Evolutionary conservation across 2,113 vertebrate species (phyloP).

Genomic region (Pica pica): DNA sequence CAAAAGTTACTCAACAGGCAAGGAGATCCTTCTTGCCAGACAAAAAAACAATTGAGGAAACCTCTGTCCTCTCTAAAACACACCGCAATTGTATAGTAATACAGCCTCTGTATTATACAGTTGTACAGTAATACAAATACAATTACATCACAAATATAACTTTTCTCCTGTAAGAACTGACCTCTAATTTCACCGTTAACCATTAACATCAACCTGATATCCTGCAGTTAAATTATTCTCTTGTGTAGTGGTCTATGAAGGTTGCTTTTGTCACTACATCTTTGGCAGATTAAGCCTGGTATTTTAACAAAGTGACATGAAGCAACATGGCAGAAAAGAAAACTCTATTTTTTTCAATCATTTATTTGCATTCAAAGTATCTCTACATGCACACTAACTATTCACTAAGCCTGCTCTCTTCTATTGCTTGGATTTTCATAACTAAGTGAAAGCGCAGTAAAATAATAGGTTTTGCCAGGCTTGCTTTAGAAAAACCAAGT

Average conservation of each 20-base stretch:
- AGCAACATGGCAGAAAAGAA: not conserved
- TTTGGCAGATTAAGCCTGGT: not conserved
- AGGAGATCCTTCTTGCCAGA: not conserved
- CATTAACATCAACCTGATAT: not conserved
- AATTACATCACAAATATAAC: not conserved
- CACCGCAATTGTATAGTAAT: not conserved
- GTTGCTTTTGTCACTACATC: not conserved
- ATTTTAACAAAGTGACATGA: not conserved
- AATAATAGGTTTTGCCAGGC: not conserved
- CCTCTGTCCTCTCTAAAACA: not conserved
- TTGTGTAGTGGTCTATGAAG: not conserved
- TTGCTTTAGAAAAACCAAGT: not conserved
- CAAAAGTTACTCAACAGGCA: not conserved
- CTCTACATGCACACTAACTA: not conserved
- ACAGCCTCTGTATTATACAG: not conserved
- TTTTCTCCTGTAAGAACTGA: not conserved
- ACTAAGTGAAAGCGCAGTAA: not conserved
- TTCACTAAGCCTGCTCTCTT: not conserved
- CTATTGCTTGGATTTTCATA: not conserved
- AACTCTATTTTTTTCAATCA: rapidly evolving
- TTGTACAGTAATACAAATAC: not conserved
- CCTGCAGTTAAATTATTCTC: not conserved
- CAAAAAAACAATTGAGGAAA: not conserved
- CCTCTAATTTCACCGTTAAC: not conserved
- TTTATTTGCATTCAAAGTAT: not conserved